Conservation (phyloP, 2,888 invertebrate genomes). For the Artemia sinica region DNA sequence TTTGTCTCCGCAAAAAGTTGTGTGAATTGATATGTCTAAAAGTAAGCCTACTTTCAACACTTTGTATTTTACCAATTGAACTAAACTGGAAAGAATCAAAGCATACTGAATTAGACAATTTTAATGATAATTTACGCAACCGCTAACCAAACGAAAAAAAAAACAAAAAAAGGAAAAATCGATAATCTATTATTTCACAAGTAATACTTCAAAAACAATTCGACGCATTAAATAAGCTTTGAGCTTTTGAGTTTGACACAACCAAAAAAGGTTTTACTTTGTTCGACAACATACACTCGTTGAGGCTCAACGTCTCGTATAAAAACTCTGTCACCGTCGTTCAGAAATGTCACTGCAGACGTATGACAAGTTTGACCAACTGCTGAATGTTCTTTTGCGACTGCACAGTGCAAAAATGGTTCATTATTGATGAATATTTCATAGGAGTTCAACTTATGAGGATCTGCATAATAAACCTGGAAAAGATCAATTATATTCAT, state of each 20-base stretch:
- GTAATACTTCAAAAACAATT: too few species aligned
- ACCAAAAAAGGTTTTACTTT: constrained; percentile 64
- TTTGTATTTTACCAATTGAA: too few species aligned
- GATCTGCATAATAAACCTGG: constrained; percentile 59
- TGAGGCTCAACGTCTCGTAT: constrained; percentile 50
- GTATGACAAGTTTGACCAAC: constrained; percentile 58
- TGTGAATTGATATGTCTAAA: too few species aligned
- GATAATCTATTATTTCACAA: too few species aligned
- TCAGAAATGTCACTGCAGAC: constrained; percentile 45
- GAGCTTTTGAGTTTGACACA: constrained; percentile 43
- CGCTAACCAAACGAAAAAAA: too few species aligned
- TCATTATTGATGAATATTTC: constrained; percentile 45
- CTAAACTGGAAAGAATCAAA: too few species aligned
- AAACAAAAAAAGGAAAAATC: too few species aligned
- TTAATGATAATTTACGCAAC: too few species aligned
- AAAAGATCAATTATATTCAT: constrained; percentile 25
- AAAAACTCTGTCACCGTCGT: constrained; percentile 46
- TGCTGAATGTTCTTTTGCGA: constrained; percentile 34
- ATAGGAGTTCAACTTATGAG: constrained; percentile 57
- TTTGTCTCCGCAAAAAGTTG: too few species aligned
- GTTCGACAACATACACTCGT: constrained; percentile 48
- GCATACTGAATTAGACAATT: too few species aligned
- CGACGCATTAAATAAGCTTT: neutral
- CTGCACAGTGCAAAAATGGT: constrained; percentile 51
- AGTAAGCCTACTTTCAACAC: too few species aligned